Conservation (phyloP, 2,888 invertebrate genomes). For the Platycnemis pennipes region DNA sequence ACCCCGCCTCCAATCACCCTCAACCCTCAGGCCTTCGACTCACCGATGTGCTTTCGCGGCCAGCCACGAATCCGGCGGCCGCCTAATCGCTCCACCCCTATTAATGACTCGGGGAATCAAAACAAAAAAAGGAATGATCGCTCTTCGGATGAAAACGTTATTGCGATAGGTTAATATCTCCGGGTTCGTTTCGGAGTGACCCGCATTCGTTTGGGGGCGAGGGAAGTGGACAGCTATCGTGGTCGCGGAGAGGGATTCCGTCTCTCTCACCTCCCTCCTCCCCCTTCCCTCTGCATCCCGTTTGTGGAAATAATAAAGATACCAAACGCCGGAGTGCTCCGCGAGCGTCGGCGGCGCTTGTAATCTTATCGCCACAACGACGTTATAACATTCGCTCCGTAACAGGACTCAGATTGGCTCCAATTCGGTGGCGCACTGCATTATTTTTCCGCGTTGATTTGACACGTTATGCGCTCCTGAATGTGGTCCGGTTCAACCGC, state of each 20-base stretch:
- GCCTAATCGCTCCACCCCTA: background rate
- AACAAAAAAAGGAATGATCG: background rate
- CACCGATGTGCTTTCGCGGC: background rate
- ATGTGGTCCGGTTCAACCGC: background rate
- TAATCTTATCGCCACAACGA: background rate
- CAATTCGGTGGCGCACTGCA: constrained; percentile 7
- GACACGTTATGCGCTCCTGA: constrained; percentile 1
- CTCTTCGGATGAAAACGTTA: background rate
- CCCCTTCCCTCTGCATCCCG: background rate
- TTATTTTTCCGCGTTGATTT: constrained; percentile 31
- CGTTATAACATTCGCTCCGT: constrained; percentile 5
- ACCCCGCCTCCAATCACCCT: background rate
- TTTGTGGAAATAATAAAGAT: constrained; percentile 26
- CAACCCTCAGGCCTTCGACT: background rate
- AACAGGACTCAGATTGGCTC: background rate
- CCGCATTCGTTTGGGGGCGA: background rate
- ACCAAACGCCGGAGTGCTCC: background rate
- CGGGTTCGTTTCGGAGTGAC: background rate
- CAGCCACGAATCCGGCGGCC: background rate
- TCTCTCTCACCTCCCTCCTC: background rate
- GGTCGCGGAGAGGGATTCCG: too few species aligned
- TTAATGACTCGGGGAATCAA: background rate
- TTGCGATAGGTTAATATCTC: constrained; percentile 19
- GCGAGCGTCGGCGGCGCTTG: background rate
- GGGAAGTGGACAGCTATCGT: too few species aligned